phyloP scores from a whole-genome alignment of 2,113 vertebrate species.

The Rutilus rutilus region DNA sequence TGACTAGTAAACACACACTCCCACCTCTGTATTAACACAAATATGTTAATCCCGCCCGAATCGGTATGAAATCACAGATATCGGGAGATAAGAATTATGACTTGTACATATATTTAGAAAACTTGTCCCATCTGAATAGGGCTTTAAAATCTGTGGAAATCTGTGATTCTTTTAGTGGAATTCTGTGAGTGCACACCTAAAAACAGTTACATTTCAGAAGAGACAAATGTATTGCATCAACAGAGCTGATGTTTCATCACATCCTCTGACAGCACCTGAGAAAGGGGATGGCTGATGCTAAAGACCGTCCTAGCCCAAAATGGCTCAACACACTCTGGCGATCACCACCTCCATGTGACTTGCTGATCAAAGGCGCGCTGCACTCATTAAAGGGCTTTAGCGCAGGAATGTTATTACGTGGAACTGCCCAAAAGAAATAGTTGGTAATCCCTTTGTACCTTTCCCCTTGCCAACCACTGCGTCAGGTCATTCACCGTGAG shows the following conservation, averaged over 20 bases:
- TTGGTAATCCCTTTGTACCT: slow-evolving; percentile 59
- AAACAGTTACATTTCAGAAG: background rate
- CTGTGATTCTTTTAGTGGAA: background rate
- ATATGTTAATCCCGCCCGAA: no score
- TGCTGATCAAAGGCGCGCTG: slow-evolving; percentile 51
- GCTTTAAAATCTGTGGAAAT: background rate
- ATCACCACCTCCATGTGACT: slow-evolving; percentile 46
- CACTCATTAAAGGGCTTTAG: slow-evolving; percentile 57
- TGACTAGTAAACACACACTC: no score
- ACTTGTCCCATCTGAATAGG: no score
- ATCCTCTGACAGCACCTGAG: background rate
- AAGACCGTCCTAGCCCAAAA: background rate
- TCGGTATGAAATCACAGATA: no score
- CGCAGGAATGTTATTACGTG: slow-evolving; percentile 59
- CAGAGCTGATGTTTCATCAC: slow-evolving; percentile 21
- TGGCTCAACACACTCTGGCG: background rate
- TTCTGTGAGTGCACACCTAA: background rate
- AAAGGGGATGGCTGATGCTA: background rate
- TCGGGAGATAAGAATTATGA: no score
- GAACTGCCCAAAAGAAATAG: slow-evolving; percentile 50
- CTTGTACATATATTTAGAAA: no score
- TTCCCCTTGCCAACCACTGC: background rate
- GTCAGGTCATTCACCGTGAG: background rate
- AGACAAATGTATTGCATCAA: background rate
- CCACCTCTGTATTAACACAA: no score